A percentile compares a stretch with the other conserved stretches of the same genome.
Evolutionary conservation across 2,113 vertebrate species (phyloP).

Genomic region (Todiramphus chloris): DNA sequence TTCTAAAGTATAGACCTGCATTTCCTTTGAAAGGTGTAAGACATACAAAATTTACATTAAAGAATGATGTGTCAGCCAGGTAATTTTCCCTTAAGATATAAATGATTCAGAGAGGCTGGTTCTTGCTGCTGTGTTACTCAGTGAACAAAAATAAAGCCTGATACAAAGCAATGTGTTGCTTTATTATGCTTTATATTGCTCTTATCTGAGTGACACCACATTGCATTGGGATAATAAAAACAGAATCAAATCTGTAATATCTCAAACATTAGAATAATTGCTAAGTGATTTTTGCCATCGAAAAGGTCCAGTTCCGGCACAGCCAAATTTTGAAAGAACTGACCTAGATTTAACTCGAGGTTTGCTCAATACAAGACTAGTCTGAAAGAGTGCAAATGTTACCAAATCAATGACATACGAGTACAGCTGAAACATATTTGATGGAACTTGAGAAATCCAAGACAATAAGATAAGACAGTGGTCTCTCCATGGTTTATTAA

Average conservation of each 20-base stretch:
- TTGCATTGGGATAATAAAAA: neutral
- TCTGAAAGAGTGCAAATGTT: neutral
- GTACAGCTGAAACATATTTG: neutral
- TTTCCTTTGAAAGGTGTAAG: constrained; percentile 16
- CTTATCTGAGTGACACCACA: neutral
- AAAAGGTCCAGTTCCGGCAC: neutral
- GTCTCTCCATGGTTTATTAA: neutral
- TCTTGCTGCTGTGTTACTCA: neutral
- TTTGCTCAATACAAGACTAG: neutral
- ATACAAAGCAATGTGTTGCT: neutral
- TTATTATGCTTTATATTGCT: neutral
- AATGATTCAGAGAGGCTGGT: neutral
- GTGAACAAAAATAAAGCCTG: neutral
- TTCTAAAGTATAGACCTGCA: constrained; percentile 1
- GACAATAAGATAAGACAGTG: neutral
- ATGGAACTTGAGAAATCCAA: neutral
- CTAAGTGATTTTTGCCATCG: neutral
- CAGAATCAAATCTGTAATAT: neutral
- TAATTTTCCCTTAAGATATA: neutral
- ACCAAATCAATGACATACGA: neutral
- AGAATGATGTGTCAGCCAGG: neutral
- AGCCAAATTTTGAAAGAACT: neutral
- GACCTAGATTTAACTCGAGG: neutral
- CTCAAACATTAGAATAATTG: neutral
- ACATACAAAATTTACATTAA: neutral